These are phyloP conservation scores for Donacobius atricapilla DNA, from an alignment of 2,113 vertebrate genomes.

Conservation along the genomic window DNA sequence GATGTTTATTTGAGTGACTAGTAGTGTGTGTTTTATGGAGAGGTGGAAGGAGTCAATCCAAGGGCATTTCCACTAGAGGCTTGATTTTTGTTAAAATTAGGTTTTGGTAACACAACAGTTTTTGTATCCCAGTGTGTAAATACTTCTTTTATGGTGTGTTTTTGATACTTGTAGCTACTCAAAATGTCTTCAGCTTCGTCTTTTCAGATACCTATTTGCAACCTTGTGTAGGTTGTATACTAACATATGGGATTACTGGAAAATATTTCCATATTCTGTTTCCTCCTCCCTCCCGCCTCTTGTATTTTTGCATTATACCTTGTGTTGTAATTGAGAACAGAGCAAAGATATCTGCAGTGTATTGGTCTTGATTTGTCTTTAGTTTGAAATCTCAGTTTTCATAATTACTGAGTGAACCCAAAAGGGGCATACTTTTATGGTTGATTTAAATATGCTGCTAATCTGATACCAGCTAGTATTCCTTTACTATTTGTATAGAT, in stretches of 20 bases:
- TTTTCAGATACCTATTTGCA: not conserved
- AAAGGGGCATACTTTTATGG: not conserved
- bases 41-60: not conserved
- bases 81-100: not conserved
- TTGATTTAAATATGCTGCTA: not conserved
- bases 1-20: not conserved
- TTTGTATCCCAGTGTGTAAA: not conserved
- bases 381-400: not conserved
- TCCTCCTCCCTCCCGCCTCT: not conserved
- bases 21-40: not conserved
- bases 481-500: not conserved
- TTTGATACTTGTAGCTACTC: not conserved
- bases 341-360: not conserved
- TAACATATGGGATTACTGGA: not conserved
- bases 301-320: not conserved
- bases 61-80: not conserved
- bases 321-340: not conserved
- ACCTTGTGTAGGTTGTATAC: not conserved
- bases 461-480: not conserved
- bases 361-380: not conserved
- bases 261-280: not conserved
- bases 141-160: not conserved
- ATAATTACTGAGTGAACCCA: not conserved
- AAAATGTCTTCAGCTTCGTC: not conserved
- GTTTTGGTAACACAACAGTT: not conserved